Percentiles rank a stretch among this genome's conserved stretches.
Conservation (phyloP, 2,888 invertebrate species). For the Graphium colonna region DNA sequence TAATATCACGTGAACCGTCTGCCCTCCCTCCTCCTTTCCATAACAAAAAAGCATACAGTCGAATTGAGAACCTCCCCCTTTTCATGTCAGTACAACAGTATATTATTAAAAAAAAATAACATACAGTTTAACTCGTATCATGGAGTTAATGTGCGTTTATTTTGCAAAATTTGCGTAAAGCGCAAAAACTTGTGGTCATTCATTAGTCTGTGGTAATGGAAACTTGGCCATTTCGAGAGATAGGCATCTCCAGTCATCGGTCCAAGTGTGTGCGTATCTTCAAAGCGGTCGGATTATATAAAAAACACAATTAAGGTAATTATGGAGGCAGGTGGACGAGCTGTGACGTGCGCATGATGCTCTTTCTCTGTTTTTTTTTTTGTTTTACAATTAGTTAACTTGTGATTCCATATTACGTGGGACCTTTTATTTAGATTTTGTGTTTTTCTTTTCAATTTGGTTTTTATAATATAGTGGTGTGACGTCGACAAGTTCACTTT, state of each 20-base stretch:
- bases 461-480: too few species aligned
- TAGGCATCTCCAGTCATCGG: constrained; percentile 41
- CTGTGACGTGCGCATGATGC: constrained; percentile 22
- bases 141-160: constrained; percentile 5
- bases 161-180: constrained; percentile 12
- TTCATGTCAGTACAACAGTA: too few species aligned
- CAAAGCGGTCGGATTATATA: constrained; percentile 42
- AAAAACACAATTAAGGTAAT: constrained; percentile 56
- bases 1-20: too few species aligned
- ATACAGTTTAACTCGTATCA: background rate
- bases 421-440: background rate
- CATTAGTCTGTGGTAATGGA: constrained; percentile 12
- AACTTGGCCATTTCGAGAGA: constrained; percentile 44
- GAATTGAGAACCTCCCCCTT: too few species aligned
- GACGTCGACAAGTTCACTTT: too few species aligned
- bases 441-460: too few species aligned
- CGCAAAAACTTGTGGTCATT: constrained; percentile 20
- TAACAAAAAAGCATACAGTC: too few species aligned
- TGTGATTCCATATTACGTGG: constrained; percentile 4
- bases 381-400: constrained; percentile 7
- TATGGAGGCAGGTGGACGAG: constrained; percentile 46
- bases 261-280: constrained; percentile 39
- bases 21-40: too few species aligned
- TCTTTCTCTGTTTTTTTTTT: constrained; percentile 5
- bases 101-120: constrained; percentile 11